A percentile compares a stretch with the other conserved stretches of the same genome.
phyloP scores from a whole-genome alignment of 2,113 vertebrate genomes.

The Catharus fuscescens region DNA sequence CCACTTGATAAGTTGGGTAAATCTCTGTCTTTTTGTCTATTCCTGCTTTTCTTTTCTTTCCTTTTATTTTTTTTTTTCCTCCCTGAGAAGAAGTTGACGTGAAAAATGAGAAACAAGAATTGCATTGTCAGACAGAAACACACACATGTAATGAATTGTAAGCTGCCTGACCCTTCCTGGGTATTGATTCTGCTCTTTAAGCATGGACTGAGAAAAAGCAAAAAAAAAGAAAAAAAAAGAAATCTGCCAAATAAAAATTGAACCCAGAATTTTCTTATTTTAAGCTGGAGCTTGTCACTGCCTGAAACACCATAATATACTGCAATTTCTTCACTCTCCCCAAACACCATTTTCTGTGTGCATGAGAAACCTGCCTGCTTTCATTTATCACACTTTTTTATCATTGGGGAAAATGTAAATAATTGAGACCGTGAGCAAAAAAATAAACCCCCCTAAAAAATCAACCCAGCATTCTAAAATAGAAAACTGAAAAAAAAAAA shows the following conservation, averaged over 20 bases:
- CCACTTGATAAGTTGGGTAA: constrained; percentile 24
- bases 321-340: neutral
- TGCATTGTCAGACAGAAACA: constrained; percentile 28
- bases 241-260: neutral
- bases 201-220: neutral
- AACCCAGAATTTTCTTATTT: constrained; percentile 1
- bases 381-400: neutral
- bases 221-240: neutral
- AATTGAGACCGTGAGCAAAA: neutral
- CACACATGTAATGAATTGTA: constrained; percentile 55
- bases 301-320: neutral
- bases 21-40: constrained; percentile 46
- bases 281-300: neutral
- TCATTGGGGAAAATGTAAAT: neutral
- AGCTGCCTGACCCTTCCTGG: constrained; percentile 25
- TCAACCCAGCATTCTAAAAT: neutral
- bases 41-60: neutral
- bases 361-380: neutral
- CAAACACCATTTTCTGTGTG: neutral
- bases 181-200: constrained; percentile 40
- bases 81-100: neutral
- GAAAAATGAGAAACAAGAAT: constrained; percentile 55
- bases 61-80: neutral
- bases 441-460: neutral
- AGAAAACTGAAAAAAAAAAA: neutral